Evolutionary conservation across 1,140 invertebrate species (phyloP).

Genomic region (Calephelis virginiensis): DNA sequence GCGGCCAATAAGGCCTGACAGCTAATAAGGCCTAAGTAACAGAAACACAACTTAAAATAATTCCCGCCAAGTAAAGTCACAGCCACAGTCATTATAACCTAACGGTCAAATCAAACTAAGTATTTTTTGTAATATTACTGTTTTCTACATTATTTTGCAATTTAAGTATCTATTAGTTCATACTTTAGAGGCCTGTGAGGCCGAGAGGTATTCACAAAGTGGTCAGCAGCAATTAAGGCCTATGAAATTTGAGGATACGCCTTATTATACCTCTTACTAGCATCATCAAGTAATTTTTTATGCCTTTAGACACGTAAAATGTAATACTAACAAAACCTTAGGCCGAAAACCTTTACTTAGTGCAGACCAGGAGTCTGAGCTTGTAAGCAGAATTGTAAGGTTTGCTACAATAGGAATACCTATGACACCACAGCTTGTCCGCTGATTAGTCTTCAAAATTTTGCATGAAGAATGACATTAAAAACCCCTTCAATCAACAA

Average conservation of each 20-base stretch:
- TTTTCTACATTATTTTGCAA: too few species aligned
- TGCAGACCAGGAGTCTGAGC: too few species aligned
- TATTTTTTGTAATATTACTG: constrained; percentile 22
- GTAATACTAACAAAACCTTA: constrained; percentile 20
- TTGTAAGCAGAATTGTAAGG: too few species aligned
- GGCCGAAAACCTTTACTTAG: constrained; percentile 33
- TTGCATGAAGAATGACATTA: too few species aligned
- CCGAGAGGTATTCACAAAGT: too few species aligned
- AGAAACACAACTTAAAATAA: constrained; percentile 11
- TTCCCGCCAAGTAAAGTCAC: constrained; percentile 1
- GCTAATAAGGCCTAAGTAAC: constrained; percentile 24
- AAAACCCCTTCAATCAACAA: constrained; percentile 10
- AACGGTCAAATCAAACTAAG: constrained; percentile 1
- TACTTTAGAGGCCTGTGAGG: too few species aligned
- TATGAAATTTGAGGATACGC: constrained; percentile 24
- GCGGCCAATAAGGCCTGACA: constrained; percentile 24
- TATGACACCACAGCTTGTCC: too few species aligned
- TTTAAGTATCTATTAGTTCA: too few species aligned
- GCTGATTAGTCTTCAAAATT: too few species aligned
- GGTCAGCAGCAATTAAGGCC: constrained; percentile 18
- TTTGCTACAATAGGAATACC: too few species aligned
- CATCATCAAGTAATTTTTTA: constrained; percentile 5
- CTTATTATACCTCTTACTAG: constrained; percentile 22
- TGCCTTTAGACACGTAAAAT: constrained; percentile 1
- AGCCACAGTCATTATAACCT: constrained; percentile 24